These are phyloP conservation scores for Anolis apletophallus DNA, from an alignment of 2,797 vertebrate species.

Conservation along the genomic window DNA sequence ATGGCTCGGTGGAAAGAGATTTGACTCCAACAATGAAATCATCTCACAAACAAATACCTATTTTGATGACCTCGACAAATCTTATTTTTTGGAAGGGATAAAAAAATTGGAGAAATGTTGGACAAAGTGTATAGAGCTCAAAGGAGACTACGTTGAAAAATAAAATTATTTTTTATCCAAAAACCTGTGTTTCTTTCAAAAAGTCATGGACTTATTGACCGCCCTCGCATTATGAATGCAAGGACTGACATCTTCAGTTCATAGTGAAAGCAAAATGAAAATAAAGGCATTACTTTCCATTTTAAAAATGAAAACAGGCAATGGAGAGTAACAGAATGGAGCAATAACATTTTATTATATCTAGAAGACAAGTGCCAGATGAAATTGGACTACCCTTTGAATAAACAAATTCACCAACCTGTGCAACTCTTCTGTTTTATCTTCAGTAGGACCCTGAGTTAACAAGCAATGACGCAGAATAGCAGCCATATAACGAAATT, in stretches of 20 bases:
- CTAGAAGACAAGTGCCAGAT: not conserved
- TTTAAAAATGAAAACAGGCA: not conserved
- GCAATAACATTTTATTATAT: not conserved
- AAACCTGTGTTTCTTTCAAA: too few species aligned
- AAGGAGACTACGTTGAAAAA: too few species aligned
- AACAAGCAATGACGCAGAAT: conserved; percentile 94
- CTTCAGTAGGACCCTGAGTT: conserved; percentile 89
- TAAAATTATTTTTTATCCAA: too few species aligned
- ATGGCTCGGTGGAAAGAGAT: too few species aligned
- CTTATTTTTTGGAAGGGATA: too few species aligned
- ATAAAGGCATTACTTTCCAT: not conserved
- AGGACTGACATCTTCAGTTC: not conserved
- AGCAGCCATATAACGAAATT: conserved; percentile 90
- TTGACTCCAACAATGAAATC: too few species aligned
- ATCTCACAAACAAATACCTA: too few species aligned
- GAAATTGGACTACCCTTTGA: not conserved
- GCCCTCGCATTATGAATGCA: not conserved
- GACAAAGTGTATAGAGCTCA: too few species aligned
- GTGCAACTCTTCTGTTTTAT: conserved; percentile 97
- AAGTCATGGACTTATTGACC: too few species aligned
- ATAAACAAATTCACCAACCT: conserved; percentile 83
- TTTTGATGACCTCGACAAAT: too few species aligned
- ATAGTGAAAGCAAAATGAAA: not conserved
- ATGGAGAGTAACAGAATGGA: not conserved
- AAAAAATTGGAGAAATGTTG: too few species aligned